These are phyloP conservation scores for Clarias pachynema DNA, from an alignment of 2,797 vertebrate genomes.

Conservation along the genomic window DNA sequence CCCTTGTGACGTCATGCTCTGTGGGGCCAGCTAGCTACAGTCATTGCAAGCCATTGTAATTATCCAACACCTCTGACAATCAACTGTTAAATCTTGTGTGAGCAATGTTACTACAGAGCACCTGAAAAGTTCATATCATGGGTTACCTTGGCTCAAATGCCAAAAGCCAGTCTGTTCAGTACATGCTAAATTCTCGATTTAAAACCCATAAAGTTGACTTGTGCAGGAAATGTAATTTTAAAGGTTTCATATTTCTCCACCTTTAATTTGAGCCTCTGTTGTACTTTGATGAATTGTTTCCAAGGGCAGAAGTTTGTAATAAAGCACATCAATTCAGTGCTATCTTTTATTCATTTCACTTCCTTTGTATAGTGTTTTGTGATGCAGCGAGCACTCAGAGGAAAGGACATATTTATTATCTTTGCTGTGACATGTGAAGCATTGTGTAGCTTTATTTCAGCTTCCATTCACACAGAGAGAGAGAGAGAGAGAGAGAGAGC, in stretches of 20 bases:
- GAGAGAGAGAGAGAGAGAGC: no score
- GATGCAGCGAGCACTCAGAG: background rate
- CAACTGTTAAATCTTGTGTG: background rate
- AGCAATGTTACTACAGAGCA: background rate
- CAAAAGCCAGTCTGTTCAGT: background rate
- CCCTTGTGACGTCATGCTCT: no score
- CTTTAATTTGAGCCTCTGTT: background rate
- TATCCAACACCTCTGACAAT: background rate
- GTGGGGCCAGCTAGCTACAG: background rate
- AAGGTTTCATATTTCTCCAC: background rate
- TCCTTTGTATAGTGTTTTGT: background rate
- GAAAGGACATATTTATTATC: constrained; percentile 13
- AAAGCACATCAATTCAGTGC: constrained; percentile 1
- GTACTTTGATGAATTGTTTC: background rate
- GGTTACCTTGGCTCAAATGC: background rate
- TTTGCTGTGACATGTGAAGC: background rate
- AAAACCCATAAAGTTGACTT: background rate
- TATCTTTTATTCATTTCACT: constrained; percentile 3
- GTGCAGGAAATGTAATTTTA: background rate
- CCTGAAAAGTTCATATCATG: background rate
- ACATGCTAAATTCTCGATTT: background rate
- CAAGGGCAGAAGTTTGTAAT: background rate
- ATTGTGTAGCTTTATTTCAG: background rate
- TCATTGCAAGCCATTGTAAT: no score
- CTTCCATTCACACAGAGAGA: background rate